These are phyloP conservation scores for Scortum barcoo DNA, from an alignment of 2,113 vertebrate genomes.

Conservation along the genomic window DNA sequence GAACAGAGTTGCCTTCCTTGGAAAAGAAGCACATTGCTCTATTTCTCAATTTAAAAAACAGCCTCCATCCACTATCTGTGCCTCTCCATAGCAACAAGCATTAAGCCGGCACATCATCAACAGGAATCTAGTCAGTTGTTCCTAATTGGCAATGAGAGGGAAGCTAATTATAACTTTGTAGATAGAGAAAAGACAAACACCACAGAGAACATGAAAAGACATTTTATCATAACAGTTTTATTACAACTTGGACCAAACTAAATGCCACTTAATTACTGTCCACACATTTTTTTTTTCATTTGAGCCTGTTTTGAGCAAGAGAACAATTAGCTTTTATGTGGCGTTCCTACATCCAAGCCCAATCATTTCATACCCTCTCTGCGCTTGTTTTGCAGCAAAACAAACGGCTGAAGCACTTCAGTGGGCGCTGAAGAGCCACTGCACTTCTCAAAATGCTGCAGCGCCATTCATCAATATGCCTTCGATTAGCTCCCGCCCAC, in stretches of 20 bases:
- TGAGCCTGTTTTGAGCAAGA: constrained; percentile 27
- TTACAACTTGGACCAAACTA: constrained; percentile 48
- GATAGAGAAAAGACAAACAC: constrained; percentile 57
- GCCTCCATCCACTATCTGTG: constrained; percentile 43
- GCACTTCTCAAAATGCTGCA: constrained; percentile 69
- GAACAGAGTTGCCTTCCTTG: constrained; percentile 2
- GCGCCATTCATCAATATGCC: constrained; percentile 69
- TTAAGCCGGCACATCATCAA: constrained; percentile 68
- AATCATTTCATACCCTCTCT: constrained; percentile 36
- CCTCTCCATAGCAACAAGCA: constrained; percentile 82
- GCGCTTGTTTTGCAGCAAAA: constrained; percentile 65
- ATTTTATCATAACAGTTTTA: constrained; percentile 44
- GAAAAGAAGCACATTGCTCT: constrained; percentile 33
- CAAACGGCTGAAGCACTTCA: constrained; percentile 56
- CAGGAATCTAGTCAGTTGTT: constrained; percentile 70
- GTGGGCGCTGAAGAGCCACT: constrained; percentile 53
- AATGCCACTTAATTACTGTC: constrained; percentile 45
- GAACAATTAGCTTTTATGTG: constrained; percentile 24
- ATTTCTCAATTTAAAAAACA: constrained; percentile 57
- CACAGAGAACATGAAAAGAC: constrained; percentile 28
- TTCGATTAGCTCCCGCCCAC: constrained; percentile 67
- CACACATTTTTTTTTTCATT: constrained; percentile 38
- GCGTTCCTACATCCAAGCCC: constrained; percentile 12
- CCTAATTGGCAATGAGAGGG: constrained; percentile 70
- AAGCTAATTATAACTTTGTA: constrained; percentile 74